Evolutionary conservation across 2,888 invertebrate species (phyloP), one percentile per base, ranked within the genome.

Genomic region (Drosophila monieri): DNA sequence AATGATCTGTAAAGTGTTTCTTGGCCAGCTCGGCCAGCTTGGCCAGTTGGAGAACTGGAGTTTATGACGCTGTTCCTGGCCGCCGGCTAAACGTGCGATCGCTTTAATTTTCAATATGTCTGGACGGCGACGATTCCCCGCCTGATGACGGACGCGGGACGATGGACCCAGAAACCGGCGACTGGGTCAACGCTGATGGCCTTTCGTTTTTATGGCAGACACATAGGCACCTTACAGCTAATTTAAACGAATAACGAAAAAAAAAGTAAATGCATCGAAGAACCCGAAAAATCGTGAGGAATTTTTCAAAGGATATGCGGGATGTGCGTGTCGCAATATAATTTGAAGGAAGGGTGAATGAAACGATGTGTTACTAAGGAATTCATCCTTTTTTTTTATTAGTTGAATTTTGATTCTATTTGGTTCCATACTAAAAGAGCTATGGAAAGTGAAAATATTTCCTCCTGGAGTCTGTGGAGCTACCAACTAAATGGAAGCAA

Each of bases 1-100:
- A 88, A 88, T 88, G 88, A 88, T 86, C 88, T 86, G 84, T 54
- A 86, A 85, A 87, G 80, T 88, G 83, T 86, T 89, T 84, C 80
- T 71, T 74, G 41, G 76, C 77, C 68, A 39, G 58, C 71, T 27
- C 6, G 27, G 27, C 9, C 68, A 39, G 47, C 71, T 27, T 2
- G 27, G 27, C 27, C 77, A 55, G 51, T 61, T 69, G 51, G 35
- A 48, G 78, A 71, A 64, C 78, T 49, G 70, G 41, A 71, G 49
- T 61, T 64, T 64, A 64, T 62, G 64, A 64, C 62, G 62, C 61
- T 58, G 39, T 61, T 39, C 39, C 70, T 51, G 48, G 76, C 80
- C 76, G 41, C 37, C 54, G 84, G 84, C 77, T 68, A 80, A 84
- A 84, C 86, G 83, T 84, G 80, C 86, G 86, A 79, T 86, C 69